Percentiles rank a stretch among this genome's conserved stretches.
Conservation (phyloP, 2,113 vertebrate genomes). For the Desmodus rotundus region DNA sequence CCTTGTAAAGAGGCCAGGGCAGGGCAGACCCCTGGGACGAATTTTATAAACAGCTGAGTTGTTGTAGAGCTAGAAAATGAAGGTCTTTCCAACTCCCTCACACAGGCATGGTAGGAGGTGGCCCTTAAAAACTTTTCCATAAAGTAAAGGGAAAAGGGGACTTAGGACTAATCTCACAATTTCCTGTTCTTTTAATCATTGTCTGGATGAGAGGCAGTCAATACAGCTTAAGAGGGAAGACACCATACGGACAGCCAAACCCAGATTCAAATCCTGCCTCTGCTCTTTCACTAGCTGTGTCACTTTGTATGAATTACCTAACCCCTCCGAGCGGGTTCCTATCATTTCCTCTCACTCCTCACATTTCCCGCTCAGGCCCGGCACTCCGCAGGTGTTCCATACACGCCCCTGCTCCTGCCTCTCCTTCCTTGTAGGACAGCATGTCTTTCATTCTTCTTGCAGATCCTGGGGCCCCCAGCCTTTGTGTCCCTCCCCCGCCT, state of each 20-base stretch:
- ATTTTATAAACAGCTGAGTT: conserved; percentile 22
- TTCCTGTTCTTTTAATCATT: not conserved
- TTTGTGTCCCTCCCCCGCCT: not conserved
- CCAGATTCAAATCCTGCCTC: not conserved
- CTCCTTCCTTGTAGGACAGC: not conserved
- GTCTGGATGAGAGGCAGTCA: not conserved
- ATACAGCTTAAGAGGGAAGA: not conserved
- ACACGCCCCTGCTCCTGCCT: not conserved
- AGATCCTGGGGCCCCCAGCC: not conserved
- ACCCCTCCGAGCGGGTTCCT: not conserved
- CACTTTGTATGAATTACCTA: not conserved
- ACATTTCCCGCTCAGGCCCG: not conserved
- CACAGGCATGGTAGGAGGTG: not conserved
- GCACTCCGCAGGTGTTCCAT: not conserved
- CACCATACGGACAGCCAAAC: not conserved
- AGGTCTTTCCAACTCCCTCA: not conserved
- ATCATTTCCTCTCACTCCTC: not conserved
- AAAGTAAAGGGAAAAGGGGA: not conserved
- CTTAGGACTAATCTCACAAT: not conserved
- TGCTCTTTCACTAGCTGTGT: not conserved
- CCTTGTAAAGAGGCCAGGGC: not conserved
- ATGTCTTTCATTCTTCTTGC: not conserved
- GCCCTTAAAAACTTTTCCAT: not conserved
- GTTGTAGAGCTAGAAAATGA: not conserved
- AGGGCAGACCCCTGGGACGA: not conserved